Base-by-base conservation (phyloP, 2,888 invertebrate species). In the Ophion ventricosus region DNA sequence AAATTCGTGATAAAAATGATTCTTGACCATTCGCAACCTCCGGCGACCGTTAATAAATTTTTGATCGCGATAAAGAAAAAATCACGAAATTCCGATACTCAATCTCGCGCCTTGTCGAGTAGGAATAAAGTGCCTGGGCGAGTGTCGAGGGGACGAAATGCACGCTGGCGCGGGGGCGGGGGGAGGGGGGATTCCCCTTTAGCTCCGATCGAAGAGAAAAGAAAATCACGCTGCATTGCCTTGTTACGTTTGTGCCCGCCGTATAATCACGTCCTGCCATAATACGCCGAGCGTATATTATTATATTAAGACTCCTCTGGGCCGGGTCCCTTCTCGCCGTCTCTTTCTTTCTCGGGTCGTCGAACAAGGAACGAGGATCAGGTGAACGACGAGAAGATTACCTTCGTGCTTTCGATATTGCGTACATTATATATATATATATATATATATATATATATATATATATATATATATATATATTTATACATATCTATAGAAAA, bases 231-330 rank as follows among this genome's bases (percentile, higher is more conserved):
- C 85, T 87, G 86, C 88, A 89, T 90, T 91, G 89, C 89, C 90
- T 91, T 89, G 90, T 90, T 91, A 91, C 90, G 90, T 91, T 91
- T 91, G 91, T 91, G 89, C 89, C 79, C 88, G 88, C 87, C 86
- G 86, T 88, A 89, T 90, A 91, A 91, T 91, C 91, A 91, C 90
- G 89, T 88, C 87, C 88, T 86, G 88, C 87, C 89, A 88, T 89
- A 90, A 88, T 90, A 89, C 89, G 87, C 87, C 85, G 81, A 87
- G 88, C 87, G 88, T 88, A 87, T 88, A 88, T 90, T 90, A 89
- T 90, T 90, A 88, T 88, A 90, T 89, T 89, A 88, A 90, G 88
- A 79, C 87, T 82, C 83, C 49, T 76, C 77, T 57, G 26, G 61
- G 17, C 59, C 67, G 78, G 76, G 72, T 66, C 70, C 20, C 63